Base-by-base conservation (phyloP, 2,797 vertebrate genomes). In the Ceryle rudis region DNA sequence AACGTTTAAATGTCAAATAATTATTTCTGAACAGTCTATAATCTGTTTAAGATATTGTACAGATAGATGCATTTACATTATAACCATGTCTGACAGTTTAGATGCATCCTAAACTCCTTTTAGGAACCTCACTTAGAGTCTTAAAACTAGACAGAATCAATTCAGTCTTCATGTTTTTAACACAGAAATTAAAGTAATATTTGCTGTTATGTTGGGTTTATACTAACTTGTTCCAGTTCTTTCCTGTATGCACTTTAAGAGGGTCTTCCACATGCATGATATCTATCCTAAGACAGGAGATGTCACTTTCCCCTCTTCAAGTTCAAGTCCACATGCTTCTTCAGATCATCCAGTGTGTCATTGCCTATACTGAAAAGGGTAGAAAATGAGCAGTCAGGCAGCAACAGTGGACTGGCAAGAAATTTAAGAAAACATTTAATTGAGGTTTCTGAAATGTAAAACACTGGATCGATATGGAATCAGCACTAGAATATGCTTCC, bases 381-480 rank as follows among this genome's bases (percentile, higher is more conserved):
- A 46, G 58, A 55, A 95, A 96, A 88, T 49, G 78, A 90, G 39
- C 73, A 92, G 60, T 39, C 51, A 89, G 77, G n/a, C 62, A 73
- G 58, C 28, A 90, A 62, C 25, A 1, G 22, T 47, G 70, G 66
- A 83, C 80, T 86, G 66, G 47, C 39, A 90, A 80, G 80, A 86
- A 91, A 90, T 81, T 46, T n/a, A 83, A 90, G 80, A 64, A 79
- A 91, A 79, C 2, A 60, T 79, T 86, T 83, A 61, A 65, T 19
- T 73, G 66, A 95, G 55, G 44, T 70, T 93, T 95, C 86, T 91
- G 77, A 72, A 90, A 86, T 39, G 81, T 81, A 83, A 58, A 91
- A 72, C 94, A 75, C 66, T 91, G 82, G 33, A 96, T 94, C 80
- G 81, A 39, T 69, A 71, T 70, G 57, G 65, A 87, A 87, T 71